Base-by-base conservation (phyloP, 2,797 vertebrate genomes). In the Percopsis omiscomaycus region DNA sequence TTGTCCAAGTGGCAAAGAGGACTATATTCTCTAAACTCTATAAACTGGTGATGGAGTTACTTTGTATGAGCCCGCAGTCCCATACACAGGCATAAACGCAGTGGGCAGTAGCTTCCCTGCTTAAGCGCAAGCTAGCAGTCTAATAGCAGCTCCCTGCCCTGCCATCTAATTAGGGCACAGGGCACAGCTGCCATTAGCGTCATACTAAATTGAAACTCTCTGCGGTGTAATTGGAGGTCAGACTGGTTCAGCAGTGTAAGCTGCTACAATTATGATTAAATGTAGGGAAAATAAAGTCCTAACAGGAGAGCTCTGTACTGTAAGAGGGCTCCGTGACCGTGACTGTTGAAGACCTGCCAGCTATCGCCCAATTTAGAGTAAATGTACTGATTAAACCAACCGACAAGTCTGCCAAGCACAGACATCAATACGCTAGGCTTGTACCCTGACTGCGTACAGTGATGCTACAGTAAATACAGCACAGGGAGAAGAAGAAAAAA, bases 181-280 rank as follows among this genome's bases (percentile, higher is more conserved):
- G 68, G 69, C 56, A 86, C 75, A 83, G 74, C 64, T 82, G 69
- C 76, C 74, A 79, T 88, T 87, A 82, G 37, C 81, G 74, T 68
- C 54, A 5, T 46, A 13, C 66, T 63, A 81, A 89, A 88, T 80
- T 78, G 75, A 86, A 82, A 79, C 78, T 75, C 67, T 79, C 58
- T 11, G 46, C 44, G 14, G 48, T 66, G 30, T 78, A 86, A 86
- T 82, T 87, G 69, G 67, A 66, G 76, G 74, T 82, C 71, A 69
- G 66, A 45, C 56, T 53, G 48, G 1, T 69, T 72, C 66, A 32
- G 42, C 56, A 49, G 9, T 29, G 65, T 57, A 29, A 14, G 32
- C 59, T 63, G 61, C 72, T 65, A 58, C 62, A 83, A 79, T 84
- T 79, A 81, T 32, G 55, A 72, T 74, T 71, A 57, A 76, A 77